Conservation (phyloP, 2,888 invertebrate species). For the Iphiclides podalirius region DNA sequence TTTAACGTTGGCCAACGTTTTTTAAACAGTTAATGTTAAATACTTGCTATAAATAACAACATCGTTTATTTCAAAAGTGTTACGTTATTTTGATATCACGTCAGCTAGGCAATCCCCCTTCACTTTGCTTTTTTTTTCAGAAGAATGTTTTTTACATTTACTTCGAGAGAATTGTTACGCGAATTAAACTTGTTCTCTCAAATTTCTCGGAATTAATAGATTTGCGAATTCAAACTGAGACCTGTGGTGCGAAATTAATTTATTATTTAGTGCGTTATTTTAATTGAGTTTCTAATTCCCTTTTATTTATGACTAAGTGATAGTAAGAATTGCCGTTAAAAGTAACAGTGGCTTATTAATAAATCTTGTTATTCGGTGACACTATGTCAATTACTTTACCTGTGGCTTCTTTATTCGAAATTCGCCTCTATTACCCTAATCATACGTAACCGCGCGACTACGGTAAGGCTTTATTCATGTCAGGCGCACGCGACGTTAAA, state of each 20-base stretch:
- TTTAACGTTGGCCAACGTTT: neutral
- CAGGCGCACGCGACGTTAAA: conserved; percentile 14
- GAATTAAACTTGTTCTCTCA: too few relatives aligned
- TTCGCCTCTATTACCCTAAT: neutral
- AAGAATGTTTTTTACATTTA: too few relatives aligned
- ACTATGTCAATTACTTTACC: conserved; percentile 1
- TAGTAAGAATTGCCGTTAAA: conserved; percentile 1
- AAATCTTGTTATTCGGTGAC: conserved; percentile 2
- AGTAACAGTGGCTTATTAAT: conserved; percentile 9
- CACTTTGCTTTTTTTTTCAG: neutral
- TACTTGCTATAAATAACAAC: neutral
- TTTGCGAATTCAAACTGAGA: too few relatives aligned
- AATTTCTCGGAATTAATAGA: too few relatives aligned
- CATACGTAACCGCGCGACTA: neutral
- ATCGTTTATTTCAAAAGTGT: neutral
- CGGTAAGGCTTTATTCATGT: conserved; percentile 9
- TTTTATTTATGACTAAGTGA: conserved; percentile 2
- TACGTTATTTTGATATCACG: neutral
- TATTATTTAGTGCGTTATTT: neutral
- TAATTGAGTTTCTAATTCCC: too few relatives aligned
- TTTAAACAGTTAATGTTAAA: conserved; percentile 2
- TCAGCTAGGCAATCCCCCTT: neutral
- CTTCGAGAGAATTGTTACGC: too few relatives aligned
- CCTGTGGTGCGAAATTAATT: neutral
- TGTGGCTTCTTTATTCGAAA: conserved; percentile 1